phyloP scores from a whole-genome alignment of 2,888 invertebrate genomes.

The Eudemis profundana region DNA sequence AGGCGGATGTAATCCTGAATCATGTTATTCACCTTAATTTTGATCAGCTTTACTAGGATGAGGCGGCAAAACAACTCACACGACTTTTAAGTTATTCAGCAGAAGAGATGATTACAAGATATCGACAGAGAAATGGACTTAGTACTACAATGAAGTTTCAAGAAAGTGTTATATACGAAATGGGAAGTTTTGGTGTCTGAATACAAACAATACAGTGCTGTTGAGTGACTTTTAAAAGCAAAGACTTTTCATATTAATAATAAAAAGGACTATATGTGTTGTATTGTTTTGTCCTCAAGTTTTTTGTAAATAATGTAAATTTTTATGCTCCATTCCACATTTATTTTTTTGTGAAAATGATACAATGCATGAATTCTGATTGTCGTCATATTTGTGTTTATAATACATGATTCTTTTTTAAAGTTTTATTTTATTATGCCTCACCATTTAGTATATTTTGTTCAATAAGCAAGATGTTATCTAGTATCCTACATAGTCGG shows the following conservation, averaged over 20 bases:
- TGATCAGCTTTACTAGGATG: constrained; percentile 74
- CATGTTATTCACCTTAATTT: constrained; percentile 70
- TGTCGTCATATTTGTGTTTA: constrained; percentile 43
- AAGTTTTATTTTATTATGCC: constrained; percentile 2
- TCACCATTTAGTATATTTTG: no score
- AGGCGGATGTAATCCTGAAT: constrained; percentile 60
- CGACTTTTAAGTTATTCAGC: constrained; percentile 62
- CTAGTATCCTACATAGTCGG: no score
- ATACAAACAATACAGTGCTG: constrained; percentile 50
- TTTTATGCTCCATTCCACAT: constrained; percentile 43
- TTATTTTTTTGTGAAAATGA: constrained; percentile 38
- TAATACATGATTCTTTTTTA: constrained; percentile 41
- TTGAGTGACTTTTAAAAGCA: constrained; percentile 52
- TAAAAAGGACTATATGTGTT: constrained; percentile 48
- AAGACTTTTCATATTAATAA: constrained; percentile 49
- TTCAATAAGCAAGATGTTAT: no score
- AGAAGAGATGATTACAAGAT: constrained; percentile 51
- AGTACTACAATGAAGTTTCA: constrained; percentile 45
- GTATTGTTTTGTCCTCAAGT: constrained; percentile 48
- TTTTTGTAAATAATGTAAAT: constrained; percentile 58
- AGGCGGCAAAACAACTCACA: constrained; percentile 60
- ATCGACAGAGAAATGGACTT: constrained; percentile 36
- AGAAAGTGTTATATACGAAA: constrained; percentile 46
- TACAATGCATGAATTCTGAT: constrained; percentile 43
- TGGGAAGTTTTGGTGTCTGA: constrained; percentile 51